Evolutionary conservation across 2,797 vertebrate genomes (phyloP), one percentile per base, ranked within the genome.

Genomic region (Poeciliopsis infans): DNA sequence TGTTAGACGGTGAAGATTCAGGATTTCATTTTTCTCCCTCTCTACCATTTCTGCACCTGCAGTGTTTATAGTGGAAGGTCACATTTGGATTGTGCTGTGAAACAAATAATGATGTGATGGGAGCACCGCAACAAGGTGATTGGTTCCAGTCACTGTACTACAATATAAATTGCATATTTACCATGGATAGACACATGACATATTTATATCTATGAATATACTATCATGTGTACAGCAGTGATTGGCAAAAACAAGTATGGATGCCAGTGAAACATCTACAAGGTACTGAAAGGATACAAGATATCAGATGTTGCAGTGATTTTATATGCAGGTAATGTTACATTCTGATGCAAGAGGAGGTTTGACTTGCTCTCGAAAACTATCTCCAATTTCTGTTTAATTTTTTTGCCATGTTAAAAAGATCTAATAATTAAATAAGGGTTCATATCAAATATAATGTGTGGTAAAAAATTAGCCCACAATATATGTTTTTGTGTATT

Each of bases 121-220:
- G 43, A 6, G 23, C 41, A 43, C 53, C 51, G 59, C 25, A 18
- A 20, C 12, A 57, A 74, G 15, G 25, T 18, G 33, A n/a, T 74
- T 55, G 49, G 23, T 53, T 39, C 49, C 72, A 74, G 72, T n/a
- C 51, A 57, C 36, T 74, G 39, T 55, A 36, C 51, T n/a, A 74
- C 25, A 53, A 53, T n/a, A 39, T 53, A 66, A 12, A 43, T 43
- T n/a, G 41, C 25, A n/a, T 43, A 45, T 70, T 7, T 45, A 31
- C 53, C 31, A 31, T n/a, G 23, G 13, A 45, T n/a, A 45, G 41
- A 70, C 39, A 5, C 41, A 16, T 43, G n/a, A 15, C 68, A 70
- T 45, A 43, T 45, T 68, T 43, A 13, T 43, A 15, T n/a, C 15
- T 45, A 45, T 70, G 25, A 45, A 70, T 28, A 45, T n/a, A 70